These are phyloP conservation scores for Actinostola sp. DNA, from an alignment of 92 coral and sea anemone species.

Conservation along the genomic window DNA sequence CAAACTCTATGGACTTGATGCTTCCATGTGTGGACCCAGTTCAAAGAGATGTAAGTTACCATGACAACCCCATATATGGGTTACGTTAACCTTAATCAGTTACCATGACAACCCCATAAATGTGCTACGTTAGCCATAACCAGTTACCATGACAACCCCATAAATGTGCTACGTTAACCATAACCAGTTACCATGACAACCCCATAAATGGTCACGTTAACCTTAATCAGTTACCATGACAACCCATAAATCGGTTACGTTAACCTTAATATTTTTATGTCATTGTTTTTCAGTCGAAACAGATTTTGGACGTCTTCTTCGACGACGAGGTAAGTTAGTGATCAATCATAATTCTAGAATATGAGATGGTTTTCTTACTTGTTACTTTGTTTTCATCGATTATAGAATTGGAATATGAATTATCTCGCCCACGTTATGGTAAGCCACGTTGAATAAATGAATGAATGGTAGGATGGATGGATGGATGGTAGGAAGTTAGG, in stretches of 20 bases:
- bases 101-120: too few species aligned
- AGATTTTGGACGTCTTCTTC: slow-evolving; percentile 30
- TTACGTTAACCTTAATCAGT: too few species aligned
- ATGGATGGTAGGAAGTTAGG: too few species aligned
- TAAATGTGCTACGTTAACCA: too few species aligned
- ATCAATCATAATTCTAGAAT: background rate
- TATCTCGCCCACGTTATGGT: slow-evolving; percentile 13
- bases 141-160: background rate
- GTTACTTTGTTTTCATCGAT: background rate
- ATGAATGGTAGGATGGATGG: too few species aligned
- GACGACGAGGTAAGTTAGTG: slow-evolving; percentile 29
- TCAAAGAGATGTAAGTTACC: slow-evolving; percentile 43
- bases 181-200: too few species aligned
- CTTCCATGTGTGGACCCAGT: slow-evolving; percentile 18
- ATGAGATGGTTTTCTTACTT: too few species aligned
- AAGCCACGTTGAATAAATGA: background rate
- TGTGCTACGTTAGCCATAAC: too few species aligned
- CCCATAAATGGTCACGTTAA: too few species aligned
- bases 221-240: too few species aligned
- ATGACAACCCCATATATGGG: too few species aligned
- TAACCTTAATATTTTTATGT: background rate
- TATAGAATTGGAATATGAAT: slow-evolving; percentile 19
- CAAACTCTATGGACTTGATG: slow-evolving; percentile 24
- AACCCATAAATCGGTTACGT: too few species aligned
- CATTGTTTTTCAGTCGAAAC: background rate